phyloP scores from a whole-genome alignment of 2,888 invertebrate genomes.

The Amblyteles armatorius region DNA sequence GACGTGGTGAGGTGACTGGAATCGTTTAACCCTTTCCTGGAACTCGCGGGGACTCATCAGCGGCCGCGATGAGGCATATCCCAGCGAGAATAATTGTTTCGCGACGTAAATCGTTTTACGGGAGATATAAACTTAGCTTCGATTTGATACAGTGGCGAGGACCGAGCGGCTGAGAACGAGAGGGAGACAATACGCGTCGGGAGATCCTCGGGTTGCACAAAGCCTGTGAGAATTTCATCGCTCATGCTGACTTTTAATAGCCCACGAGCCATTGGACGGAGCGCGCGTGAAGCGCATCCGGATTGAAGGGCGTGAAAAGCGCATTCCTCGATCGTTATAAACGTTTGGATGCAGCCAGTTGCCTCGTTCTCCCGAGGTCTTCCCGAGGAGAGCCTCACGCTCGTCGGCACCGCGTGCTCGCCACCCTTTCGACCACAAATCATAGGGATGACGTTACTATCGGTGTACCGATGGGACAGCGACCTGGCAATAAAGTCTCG shows the following conservation, averaged over 20 bases:
- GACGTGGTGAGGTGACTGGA: conserved; percentile 36
- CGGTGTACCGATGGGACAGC: conserved; percentile 74
- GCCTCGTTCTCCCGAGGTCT: conserved; percentile 29
- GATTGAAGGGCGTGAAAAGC: conserved; percentile 81
- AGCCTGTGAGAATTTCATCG: conserved; percentile 47
- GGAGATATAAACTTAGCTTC: conserved; percentile 53
- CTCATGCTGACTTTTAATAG: conserved; percentile 55
- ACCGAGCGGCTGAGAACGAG: conserved; percentile 31
- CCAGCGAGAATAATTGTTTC: conserved; percentile 64
- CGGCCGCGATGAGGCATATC: conserved; percentile 1
- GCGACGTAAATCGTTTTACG: conserved; percentile 53
- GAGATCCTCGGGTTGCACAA: conserved; percentile 48
- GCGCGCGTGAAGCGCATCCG: conserved; percentile 68
- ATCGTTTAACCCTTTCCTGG: conserved; percentile 56
- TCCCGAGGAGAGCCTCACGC: conserved; percentile 51
- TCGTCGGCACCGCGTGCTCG: conserved; percentile 68
- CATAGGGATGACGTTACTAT: conserved; percentile 78
- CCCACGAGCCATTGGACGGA: conserved; percentile 32
- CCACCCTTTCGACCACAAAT: conserved; percentile 77
- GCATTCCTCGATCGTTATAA: conserved; percentile 78
- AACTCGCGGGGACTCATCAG: conserved; percentile 45
- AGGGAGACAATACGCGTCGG: conserved; percentile 40
- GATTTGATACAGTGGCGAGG: conserved; percentile 65
- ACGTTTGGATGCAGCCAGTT: conserved; percentile 62
- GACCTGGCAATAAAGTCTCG: conserved; percentile 74